phyloP scores from a whole-genome alignment of 2,888 invertebrate species.

The Lasioglossum oenotherae region DNA sequence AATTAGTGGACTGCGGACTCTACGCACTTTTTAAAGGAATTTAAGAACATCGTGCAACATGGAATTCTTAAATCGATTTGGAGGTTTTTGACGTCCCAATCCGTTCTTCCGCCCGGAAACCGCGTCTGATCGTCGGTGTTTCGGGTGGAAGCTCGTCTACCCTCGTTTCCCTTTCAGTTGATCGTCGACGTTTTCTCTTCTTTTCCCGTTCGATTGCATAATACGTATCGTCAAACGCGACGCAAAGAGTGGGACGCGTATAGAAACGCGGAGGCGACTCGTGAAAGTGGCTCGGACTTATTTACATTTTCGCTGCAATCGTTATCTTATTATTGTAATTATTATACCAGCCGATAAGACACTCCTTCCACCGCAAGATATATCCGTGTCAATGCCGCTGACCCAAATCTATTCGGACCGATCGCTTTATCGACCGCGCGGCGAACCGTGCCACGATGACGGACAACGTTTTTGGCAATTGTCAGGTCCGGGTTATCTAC shows the following conservation, averaged over 20 bases:
- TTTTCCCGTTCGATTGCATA: conserved; percentile 32
- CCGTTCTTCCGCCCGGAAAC: background rate
- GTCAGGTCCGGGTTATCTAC: conserved; percentile 54
- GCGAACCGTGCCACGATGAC: background rate
- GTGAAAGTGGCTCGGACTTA: conserved; percentile 46
- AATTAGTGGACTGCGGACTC: too few species aligned
- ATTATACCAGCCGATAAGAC: conserved; percentile 54
- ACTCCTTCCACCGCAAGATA: conserved; percentile 28
- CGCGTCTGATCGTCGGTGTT: background rate
- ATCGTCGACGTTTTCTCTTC: background rate
- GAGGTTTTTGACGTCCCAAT: background rate
- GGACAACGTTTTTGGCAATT: conserved; percentile 54
- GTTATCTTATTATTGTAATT: conserved; percentile 71
- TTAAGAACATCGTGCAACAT: too few species aligned
- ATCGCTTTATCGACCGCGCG: conserved; percentile 46
- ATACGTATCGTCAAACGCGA: conserved; percentile 27
- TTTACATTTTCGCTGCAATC: conserved; percentile 68
- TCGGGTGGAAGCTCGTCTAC: background rate
- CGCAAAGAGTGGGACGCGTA: conserved; percentile 14
- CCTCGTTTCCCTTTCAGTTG: conserved; percentile 15
- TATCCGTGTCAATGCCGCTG: conserved; percentile 64
- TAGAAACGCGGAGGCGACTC: background rate
- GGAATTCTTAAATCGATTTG: background rate
- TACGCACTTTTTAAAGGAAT: too few species aligned
- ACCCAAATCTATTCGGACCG: conserved; percentile 61